Percentiles rank a stretch among this genome's conserved stretches.
Evolutionary conservation across 2,797 vertebrate species (phyloP).

Genomic region (Botia kubotai): DNA sequence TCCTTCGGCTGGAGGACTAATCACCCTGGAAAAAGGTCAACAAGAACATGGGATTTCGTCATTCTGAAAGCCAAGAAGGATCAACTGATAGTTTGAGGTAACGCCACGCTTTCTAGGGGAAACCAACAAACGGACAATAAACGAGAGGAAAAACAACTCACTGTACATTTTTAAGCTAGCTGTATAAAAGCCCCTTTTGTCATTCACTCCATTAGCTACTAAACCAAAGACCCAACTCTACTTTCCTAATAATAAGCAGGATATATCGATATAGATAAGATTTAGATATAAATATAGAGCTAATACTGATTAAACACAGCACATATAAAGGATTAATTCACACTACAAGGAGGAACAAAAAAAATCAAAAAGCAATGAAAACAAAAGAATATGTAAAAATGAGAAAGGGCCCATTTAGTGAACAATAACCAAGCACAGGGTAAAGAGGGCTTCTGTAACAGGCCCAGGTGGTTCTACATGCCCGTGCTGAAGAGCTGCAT

Average conservation of each 20-base stretch:
- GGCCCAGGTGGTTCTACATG: slow-evolving; percentile 80
- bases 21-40: slow-evolving; percentile 58
- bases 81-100: slow-evolving; percentile 61
- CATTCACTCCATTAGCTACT: slow-evolving; percentile 82
- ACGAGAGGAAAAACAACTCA: slow-evolving; percentile 43
- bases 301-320: slow-evolving; percentile 94
- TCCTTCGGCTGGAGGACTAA: slow-evolving; percentile 65
- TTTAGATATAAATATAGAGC: slow-evolving; percentile 87
- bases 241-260: slow-evolving; percentile 91
- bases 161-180: slow-evolving; percentile 72
- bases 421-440: slow-evolving; percentile 55
- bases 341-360: slow-evolving; percentile 81
- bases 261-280: slow-evolving; percentile 86
- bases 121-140: slow-evolving; percentile 61
- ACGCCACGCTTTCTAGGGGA: slow-evolving; percentile 57
- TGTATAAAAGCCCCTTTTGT: slow-evolving; percentile 82
- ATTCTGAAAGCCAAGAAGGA: slow-evolving; percentile 60
- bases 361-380: slow-evolving; percentile 66
- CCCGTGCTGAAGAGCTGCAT: slow-evolving; percentile 95
- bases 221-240: slow-evolving; percentile 86
- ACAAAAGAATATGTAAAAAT: slow-evolving; percentile 58
- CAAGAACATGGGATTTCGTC: slow-evolving; percentile 64
- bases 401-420: slow-evolving; percentile 54
- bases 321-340: slow-evolving; percentile 88
- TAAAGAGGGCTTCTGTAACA: background rate